Evolutionary conservation across 2,113 vertebrate genomes (phyloP), one percentile per base, ranked within the genome.

Genomic region (Gymnobelideus leadbeateri): DNA sequence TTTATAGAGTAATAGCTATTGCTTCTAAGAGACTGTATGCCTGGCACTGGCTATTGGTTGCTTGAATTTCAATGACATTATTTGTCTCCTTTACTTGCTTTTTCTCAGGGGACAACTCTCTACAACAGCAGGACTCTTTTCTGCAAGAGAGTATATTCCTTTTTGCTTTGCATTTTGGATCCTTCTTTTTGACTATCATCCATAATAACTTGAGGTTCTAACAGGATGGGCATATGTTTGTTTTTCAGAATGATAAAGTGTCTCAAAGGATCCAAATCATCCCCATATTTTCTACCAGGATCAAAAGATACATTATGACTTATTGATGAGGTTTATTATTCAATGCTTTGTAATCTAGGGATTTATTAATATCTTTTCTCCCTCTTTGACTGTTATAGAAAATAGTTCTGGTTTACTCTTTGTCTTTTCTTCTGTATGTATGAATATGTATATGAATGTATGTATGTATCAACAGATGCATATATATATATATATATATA

Each of bases 201-300:
- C 95, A 89, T 46, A 84, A 4, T 0, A 54, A 95, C 43, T 93
- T 97, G 94, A 89, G 50, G 61, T 51, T 95, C 91, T 93, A 90
- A 95, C 28, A 46, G 93, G 0, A 19, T 94, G 49, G 97, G 51
- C 4, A 61, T 92, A 46, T 95, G 51, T 94, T 98, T 99, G 96
- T 97, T 98, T 96, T 99, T 97, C 55, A 99, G 97, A 94, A 97
- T 98, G 91, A 99, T 99, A 93, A 99, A 99, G 54, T 97, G 97
- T 6, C 61, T 98, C 93, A 99, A 97, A 96, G 96, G 97, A 91
- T 99, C 98, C 94, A 97, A 98, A 95, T 98, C 93, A 97, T 98
- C 96, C 0, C 11, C 91, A 95, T 12, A 50, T 77, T 97, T 98
- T 96, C 97, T 91, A 95, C 23, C 14, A 90, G 51, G n/a, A 43